Percentiles rank a stretch among this genome's conserved stretches.
phyloP scores from a whole-genome alignment of 2,797 vertebrate genomes.

The Jordanella pulchra region DNA sequence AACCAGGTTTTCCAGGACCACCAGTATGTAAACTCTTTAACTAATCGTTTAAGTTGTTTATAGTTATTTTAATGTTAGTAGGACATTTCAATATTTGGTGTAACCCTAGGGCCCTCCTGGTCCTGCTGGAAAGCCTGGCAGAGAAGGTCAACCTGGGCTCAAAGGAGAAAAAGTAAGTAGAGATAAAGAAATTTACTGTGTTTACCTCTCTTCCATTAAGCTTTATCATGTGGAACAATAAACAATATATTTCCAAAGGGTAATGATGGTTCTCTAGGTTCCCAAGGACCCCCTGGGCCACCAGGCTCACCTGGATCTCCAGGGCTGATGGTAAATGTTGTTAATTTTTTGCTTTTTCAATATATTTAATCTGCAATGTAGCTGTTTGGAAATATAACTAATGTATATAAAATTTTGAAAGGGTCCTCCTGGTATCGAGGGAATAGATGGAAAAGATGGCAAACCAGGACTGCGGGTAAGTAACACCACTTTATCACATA shows the following conservation, averaged over 20 bases:
- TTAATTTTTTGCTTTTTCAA: fast-evolving
- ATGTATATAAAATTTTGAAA: slow-evolving; percentile 47
- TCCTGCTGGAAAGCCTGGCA: slow-evolving; percentile 87
- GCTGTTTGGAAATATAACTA: slow-evolving; percentile 1
- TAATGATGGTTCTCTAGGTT: slow-evolving; percentile 83
- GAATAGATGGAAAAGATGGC: slow-evolving; percentile 92
- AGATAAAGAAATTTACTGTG: not conserved
- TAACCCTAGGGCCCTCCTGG: slow-evolving; percentile 88
- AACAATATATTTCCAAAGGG: slow-evolving; percentile 40
- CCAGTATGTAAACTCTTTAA: slow-evolving; percentile 79
- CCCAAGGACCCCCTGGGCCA: slow-evolving; percentile 85
- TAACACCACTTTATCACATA: slow-evolving; percentile 11
- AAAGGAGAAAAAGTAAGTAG: slow-evolving; percentile 87
- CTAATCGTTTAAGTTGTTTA: not conserved
- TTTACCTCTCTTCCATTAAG: slow-evolving; percentile 2
- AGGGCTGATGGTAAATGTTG: slow-evolving; percentile 84
- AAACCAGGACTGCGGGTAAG: slow-evolving; percentile 89
- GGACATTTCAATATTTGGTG: slow-evolving; percentile 8
- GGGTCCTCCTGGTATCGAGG: slow-evolving; percentile 91
- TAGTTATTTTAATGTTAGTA: not conserved
- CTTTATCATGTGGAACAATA: not conserved
- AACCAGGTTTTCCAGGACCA: slow-evolving; percentile 90
- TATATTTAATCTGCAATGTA: slow-evolving; percentile 7
- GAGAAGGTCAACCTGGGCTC: slow-evolving; percentile 82
- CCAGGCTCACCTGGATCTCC: slow-evolving; percentile 86